Evolutionary conservation across 2,888 invertebrate genomes (phyloP), one percentile per base, ranked within the genome.

Genomic region (Melolontha melolontha): DNA sequence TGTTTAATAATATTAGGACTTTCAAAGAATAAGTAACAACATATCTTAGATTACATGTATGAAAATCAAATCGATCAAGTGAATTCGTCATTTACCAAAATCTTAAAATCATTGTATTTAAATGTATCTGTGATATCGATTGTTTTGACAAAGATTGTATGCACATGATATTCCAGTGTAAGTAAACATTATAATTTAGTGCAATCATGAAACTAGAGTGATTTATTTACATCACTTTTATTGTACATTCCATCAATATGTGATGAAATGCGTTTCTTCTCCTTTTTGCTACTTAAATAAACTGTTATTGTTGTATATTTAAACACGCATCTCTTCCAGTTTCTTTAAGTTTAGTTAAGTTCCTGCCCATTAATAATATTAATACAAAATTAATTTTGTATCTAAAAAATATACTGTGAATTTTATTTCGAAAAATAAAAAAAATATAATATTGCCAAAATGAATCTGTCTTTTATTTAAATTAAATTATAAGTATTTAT

Each of bases 211-310:
- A 47, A 52, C 34, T 57, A 17, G 42, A 55, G 70, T 66, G 65
- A 67, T 70, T 52, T 67, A 72, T 69, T 70, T 70, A 69, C 66
- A 66, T 69, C 59, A 63, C 67, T 52, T 34, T 67, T 52, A 62
- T 55, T 66, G 49, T 62, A 57, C 41, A 17, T 49, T 62, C 14
- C 11, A 57, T 47, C 5, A 47, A 34, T 6, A 47, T n/a, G 54
- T 71, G 68, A 68, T 71, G 66, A 70, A 72, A 68, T 71, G 68
- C 71, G 66, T 69, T 68, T 66, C 71, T 42, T 50, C n/a, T 14
- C 50, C 22, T 62, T 57, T 63, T 69, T 62, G 62, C 62, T 66
- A 66, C 65, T 52, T 55, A 66, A 55, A 50, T 50, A 50, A 8
- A 50, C 8, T 66, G 27, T 54, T 54, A 39, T 51, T n/a, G 29